phyloP scores from a whole-genome alignment of 2,113 vertebrate genomes.

The Plestiodon gilberti region DNA sequence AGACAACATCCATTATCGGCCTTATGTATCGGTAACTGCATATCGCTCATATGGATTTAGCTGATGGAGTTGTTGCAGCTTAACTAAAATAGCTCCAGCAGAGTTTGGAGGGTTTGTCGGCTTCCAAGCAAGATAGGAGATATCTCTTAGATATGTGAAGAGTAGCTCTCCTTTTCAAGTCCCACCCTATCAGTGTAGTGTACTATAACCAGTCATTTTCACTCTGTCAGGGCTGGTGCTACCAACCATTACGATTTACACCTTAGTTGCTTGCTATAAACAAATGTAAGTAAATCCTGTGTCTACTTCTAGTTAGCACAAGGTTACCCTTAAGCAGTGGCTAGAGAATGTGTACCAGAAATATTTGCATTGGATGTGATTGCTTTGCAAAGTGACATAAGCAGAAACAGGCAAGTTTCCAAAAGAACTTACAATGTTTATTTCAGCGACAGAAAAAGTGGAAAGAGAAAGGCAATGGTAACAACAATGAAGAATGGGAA shows the following conservation, averaged over 20 bases:
- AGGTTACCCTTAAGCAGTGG: background rate
- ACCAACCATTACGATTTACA: background rate
- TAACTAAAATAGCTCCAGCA: conserved; percentile 51
- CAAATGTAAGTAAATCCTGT: background rate
- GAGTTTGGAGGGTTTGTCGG: conserved; percentile 66
- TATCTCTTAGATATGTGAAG: conserved; percentile 64
- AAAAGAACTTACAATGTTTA: background rate
- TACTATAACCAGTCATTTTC: conserved; percentile 30
- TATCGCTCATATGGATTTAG: conserved; percentile 70
- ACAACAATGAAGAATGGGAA: background rate
- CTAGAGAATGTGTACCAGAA: background rate
- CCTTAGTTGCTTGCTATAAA: background rate
- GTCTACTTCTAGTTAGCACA: background rate
- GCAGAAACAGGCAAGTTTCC: background rate
- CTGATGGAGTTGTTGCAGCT: conserved; percentile 58
- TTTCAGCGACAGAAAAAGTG: background rate
- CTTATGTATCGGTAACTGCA: conserved; percentile 58
- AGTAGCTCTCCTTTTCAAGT: conserved; percentile 51
- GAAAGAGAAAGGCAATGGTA: background rate
- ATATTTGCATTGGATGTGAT: background rate
- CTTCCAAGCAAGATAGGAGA: conserved; percentile 66
- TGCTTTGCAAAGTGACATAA: background rate
- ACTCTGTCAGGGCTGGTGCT: background rate
- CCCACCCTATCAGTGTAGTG: conserved; percentile 12
- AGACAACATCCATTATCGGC: conserved; percentile 61